Evolutionary conservation across 2,797 vertebrate genomes (phyloP), one percentile per base, ranked within the genome.

Genomic region (Petrocephalus schoutedeni): DNA sequence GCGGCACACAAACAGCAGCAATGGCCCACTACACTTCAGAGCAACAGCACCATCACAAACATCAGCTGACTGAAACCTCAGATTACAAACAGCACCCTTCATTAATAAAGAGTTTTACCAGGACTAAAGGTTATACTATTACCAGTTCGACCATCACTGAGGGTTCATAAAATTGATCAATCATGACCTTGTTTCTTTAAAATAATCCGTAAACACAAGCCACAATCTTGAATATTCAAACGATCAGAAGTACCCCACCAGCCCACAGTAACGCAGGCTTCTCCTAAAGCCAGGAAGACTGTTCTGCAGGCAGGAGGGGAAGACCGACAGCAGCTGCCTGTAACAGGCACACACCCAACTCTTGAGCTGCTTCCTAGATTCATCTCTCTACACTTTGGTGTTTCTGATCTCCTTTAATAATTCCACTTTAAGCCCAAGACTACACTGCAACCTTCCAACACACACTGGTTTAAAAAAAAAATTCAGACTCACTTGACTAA

Each of bases 291-390:
- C 28, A 82, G 32, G 82, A 32, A 54, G 12, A 80, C 41, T 7
- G 21, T 51, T 54, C 19, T 16, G 14, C 53, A 83, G 10, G 23
- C 85, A 58, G 84, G 51, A 36, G 53, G 67, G 5, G 59, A 54
- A 59, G 85, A 53, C 51, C 23, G 23, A 36, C 84, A 0, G 56
- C 84, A 83, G 80, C 49, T 28, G 80, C 54, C 19, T 53, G 5
- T 51, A 54, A 28, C n/a, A 54, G 80, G 80, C 80, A 89, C 85
- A 87, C 49, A 83, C 87, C 54, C 45, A 85, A 89, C 67, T 88
- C 53, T 87, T 87, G 71, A 58, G 1, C 74, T 59, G 8, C 87
- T 87, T 87, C 87, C 82, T 36, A 49, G 14, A n/a, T 45, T 53
- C n/a, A 87, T 45, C 74, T 59, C 23, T 84, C 77, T 74, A 28